phyloP scores from a whole-genome alignment of 1,140 invertebrate species.

The Bursaphelenchus mucronatus region DNA sequence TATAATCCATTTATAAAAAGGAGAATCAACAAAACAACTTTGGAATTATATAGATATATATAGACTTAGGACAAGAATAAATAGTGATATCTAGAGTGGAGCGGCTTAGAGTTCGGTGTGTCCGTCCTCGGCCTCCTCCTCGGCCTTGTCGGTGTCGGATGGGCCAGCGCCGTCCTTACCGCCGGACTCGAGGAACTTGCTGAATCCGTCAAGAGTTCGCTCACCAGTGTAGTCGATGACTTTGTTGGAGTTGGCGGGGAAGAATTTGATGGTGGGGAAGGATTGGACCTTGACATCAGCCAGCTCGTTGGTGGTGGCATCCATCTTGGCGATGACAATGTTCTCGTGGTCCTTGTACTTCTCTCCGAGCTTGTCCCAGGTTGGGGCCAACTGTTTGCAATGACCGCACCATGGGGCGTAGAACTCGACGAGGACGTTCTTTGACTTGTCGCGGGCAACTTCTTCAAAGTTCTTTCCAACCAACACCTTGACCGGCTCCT shows the following conservation, averaged over 20 bases:
- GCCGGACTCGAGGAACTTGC: constrained; percentile 81
- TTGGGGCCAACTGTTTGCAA: constrained; percentile 73
- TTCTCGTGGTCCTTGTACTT: constrained; percentile 75
- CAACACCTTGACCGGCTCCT: constrained; percentile 84
- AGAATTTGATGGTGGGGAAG: constrained; percentile 94
- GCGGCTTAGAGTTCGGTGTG: constrained; percentile 52
- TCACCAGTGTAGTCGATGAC: constrained; percentile 88
- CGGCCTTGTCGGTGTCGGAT: constrained; percentile 58
- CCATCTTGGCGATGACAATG: constrained; percentile 94
- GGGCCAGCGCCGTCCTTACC: constrained; percentile 67
- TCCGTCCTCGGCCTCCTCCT: constrained; percentile 54
- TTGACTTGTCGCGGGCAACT: constrained; percentile 79
- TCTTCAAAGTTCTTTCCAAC: constrained; percentile 93
- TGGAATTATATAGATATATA: too few species aligned
- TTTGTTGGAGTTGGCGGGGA: constrained; percentile 66
- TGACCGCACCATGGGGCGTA: constrained; percentile 63
- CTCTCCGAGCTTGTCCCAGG: constrained; percentile 82
- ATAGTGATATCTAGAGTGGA: neutral
- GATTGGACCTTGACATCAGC: constrained; percentile 82
- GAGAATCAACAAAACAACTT: too few species aligned
- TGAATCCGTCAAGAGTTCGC: constrained; percentile 84
- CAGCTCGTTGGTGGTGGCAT: constrained; percentile 92
- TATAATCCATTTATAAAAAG: too few species aligned
- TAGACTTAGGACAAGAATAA: too few species aligned
- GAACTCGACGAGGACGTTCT: constrained; percentile 95